phyloP scores from a whole-genome alignment of 2,888 invertebrate genomes.

The Diloba caeruleocephala region DNA sequence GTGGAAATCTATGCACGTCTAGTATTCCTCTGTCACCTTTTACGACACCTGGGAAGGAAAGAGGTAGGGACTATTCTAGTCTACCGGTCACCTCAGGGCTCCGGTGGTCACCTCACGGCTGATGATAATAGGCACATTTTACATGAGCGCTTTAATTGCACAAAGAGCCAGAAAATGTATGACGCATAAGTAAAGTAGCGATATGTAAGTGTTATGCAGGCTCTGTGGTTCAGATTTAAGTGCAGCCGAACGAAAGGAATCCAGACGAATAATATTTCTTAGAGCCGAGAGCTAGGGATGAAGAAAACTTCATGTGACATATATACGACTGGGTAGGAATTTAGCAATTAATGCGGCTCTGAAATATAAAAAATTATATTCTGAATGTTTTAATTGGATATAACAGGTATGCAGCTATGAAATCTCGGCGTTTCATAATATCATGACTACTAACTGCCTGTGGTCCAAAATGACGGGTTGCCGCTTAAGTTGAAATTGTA shows the following conservation, averaged over 20 bases:
- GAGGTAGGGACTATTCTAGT: too few species aligned
- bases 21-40: too few species aligned
- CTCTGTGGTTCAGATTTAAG: constrained; percentile 58
- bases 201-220: constrained; percentile 51
- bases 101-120: too few species aligned
- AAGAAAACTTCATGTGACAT: constrained; percentile 56
- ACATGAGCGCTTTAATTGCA: constrained; percentile 33
- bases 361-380: constrained; percentile 36
- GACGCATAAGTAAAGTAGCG: too few species aligned
- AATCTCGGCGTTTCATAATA: constrained; percentile 15
- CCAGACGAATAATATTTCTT: constrained; percentile 65
- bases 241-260: constrained; percentile 61
- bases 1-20: too few species aligned
- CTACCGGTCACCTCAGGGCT: too few species aligned
- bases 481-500: constrained; percentile 17
- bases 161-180: constrained; percentile 52
- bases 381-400: constrained; percentile 21
- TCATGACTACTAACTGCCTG: constrained; percentile 7
- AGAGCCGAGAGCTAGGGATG: constrained; percentile 51
- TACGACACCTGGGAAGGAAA: too few species aligned
- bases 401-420: not conserved
- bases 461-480: constrained; percentile 19
- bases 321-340: constrained; percentile 51
- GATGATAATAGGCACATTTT: constrained; percentile 11
- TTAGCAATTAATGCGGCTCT: constrained; percentile 43